Evolutionary conservation across 2,888 invertebrate genomes (phyloP), one percentile per base, ranked within the genome.

Genomic region (Zootermopsis nevadensis): DNA sequence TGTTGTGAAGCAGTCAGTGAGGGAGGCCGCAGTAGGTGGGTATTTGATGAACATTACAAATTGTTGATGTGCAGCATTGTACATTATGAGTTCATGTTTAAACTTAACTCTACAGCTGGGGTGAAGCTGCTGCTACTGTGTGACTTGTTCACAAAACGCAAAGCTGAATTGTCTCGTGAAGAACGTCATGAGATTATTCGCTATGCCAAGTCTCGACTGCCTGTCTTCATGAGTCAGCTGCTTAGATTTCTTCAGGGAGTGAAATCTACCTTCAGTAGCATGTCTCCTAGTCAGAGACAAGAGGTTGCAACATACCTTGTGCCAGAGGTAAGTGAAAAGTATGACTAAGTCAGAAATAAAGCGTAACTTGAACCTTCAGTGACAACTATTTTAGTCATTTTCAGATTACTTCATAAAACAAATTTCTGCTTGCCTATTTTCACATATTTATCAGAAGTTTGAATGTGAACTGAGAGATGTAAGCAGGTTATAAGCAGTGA

Each of bases 161-260:
- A 93, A 87, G 89, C 91, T 66, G 93, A 93, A 86, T 89, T 94
- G 84, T 91, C 93, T 12, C 90, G 92, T 83, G 92, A 92, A 85
- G 94, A 94, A 87, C 90, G 93, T 85, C 92, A 94, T 87, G 93
- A 94, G 88, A 93, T 94, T 35, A 92, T 94, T 84, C 91, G 92
- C 87, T 94, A 93, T 88, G 92, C 93, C 60, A 93, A 93, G 87
- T 92, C 93, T 38, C 91, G 93, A 84, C 90, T 94, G 84, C 93
- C 94, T n/a, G 90, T 93, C 80, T 93, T 94, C 86, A 90, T 94
- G 88, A 91, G 91, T 80, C 94, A 94, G 87, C 88, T 93, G 83
- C 91, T 92, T 84, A 91, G 92, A 86, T 90, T 94, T 84, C 87
- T 94, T 77, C 91, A 92, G 85, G 92, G 92, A 80, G 90, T 93